Conservation (phyloP, 2,888 invertebrate genomes). For the Euclidia mi region DNA sequence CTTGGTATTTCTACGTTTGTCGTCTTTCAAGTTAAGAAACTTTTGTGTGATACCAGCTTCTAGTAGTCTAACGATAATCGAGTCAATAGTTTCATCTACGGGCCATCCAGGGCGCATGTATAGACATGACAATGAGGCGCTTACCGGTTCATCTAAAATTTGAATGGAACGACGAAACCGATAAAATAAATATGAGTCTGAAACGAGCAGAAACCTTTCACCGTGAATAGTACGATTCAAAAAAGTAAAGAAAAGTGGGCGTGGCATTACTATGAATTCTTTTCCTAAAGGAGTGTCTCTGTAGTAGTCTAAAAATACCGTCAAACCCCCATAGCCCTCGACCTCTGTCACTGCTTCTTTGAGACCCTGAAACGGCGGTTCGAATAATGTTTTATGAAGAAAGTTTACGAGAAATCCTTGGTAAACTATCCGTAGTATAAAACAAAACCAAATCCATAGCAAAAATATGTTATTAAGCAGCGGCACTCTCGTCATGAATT, state of each 20-base stretch:
- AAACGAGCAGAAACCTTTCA: slow-evolving; percentile 62
- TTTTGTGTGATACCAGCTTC: slow-evolving; percentile 57
- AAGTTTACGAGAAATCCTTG: slow-evolving; percentile 69
- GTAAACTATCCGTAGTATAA: slow-evolving; percentile 71
- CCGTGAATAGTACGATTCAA: slow-evolving; percentile 61
- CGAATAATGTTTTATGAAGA: slow-evolving; percentile 62
- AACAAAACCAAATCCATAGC: slow-evolving; percentile 77
- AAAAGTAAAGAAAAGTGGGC: slow-evolving; percentile 41
- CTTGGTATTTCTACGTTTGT: slow-evolving; percentile 15
- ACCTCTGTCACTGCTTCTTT: slow-evolving; percentile 62
- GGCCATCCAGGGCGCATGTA: slow-evolving; percentile 73
- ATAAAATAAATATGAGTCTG: slow-evolving; percentile 44
- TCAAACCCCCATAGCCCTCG: slow-evolving; percentile 63
- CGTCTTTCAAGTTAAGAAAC: not conserved
- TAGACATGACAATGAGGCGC: slow-evolving; percentile 53
- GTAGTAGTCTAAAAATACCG: slow-evolving; percentile 54
- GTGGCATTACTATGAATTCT: slow-evolving; percentile 46
- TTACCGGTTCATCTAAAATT: slow-evolving; percentile 58
- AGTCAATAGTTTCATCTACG: slow-evolving; percentile 56
- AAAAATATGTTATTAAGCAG: slow-evolving; percentile 63
- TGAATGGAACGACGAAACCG: slow-evolving; percentile 56
- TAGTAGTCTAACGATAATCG: slow-evolving; percentile 46
- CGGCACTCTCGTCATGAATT: slow-evolving; percentile 60
- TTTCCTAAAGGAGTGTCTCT: slow-evolving; percentile 55
- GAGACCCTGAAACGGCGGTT: slow-evolving; percentile 65